phyloP scores from a whole-genome alignment of 2,113 vertebrate genomes.

The Balaeniceps rex region DNA sequence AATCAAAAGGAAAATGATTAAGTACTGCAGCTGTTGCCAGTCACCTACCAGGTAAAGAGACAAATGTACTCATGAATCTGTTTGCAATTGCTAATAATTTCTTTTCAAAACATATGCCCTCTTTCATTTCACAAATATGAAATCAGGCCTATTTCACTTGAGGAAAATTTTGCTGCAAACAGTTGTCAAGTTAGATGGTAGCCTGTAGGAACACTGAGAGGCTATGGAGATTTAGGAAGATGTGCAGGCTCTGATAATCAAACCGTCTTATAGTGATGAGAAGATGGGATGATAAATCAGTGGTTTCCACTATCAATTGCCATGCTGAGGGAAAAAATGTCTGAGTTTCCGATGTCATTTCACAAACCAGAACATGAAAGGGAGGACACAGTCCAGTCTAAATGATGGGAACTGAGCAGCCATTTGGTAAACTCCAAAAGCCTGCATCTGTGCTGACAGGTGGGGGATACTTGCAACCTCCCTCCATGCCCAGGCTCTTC shows the following conservation, averaged over 20 bases:
- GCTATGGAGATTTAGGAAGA: not conserved
- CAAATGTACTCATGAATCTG: not conserved
- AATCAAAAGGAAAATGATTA: not conserved
- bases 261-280: not conserved
- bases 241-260: not conserved
- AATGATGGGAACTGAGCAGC: rapidly evolving
- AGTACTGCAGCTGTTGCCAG: not conserved
- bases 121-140: not conserved
- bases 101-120: not conserved
- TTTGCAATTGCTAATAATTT: not conserved
- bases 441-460: not conserved
- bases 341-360: not conserved
- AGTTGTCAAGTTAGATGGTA: not conserved
- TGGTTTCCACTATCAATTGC: not conserved
- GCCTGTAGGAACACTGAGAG: not conserved
- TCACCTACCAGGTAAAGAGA: not conserved
- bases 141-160: not conserved
- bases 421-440: not conserved
- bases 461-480: not conserved
- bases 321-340: not conserved
- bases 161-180: not conserved
- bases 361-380: not conserved
- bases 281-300: not conserved
- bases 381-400: not conserved
- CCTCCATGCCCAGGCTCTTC: not conserved